A percentile compares a stretch with the other conserved stretches of the same genome.
Conservation (phyloP, 2,113 vertebrate species). For the Leptobrachium ailaonicum region DNA sequence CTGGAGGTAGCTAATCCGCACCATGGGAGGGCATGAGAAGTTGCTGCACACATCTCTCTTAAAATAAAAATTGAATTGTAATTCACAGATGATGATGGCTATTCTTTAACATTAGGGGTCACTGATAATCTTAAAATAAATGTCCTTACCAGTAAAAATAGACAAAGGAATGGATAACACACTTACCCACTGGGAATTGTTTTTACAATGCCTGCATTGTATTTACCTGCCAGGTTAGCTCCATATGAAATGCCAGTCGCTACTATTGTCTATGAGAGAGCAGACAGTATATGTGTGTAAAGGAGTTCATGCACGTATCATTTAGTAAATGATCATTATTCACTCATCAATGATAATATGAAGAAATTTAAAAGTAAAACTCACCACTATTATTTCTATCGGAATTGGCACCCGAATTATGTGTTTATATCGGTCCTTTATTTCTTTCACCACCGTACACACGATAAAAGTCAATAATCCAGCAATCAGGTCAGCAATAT, state of each 20-base stretch:
- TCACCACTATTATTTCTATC: conserved; percentile 85
- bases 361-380: conserved; percentile 41
- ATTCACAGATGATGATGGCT: no score
- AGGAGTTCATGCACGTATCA: conserved; percentile 28
- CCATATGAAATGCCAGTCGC: conserved; percentile 82
- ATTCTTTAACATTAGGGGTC: no score
- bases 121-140: no score
- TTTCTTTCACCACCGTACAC: conserved; percentile 79
- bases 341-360: no score
- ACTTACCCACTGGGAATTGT: conserved; percentile 80
- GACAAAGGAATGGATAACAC: not conserved
- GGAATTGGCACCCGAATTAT: conserved; percentile 81
- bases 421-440: conserved; percentile 80
- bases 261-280: conserved; percentile 74
- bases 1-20: no score
- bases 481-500: conserved; percentile 79
- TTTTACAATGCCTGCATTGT: conserved; percentile 80
- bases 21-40: no score
- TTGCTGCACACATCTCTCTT: no score
- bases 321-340: not conserved
- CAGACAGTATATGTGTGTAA: conserved; percentile 31
- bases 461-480: conserved; percentile 78
- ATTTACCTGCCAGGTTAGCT: conserved; percentile 71
- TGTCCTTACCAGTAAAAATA: no score
- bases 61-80: no score